phyloP scores from a whole-genome alignment of 2,797 vertebrate genomes.

The Alexandromys oeconomus region DNA sequence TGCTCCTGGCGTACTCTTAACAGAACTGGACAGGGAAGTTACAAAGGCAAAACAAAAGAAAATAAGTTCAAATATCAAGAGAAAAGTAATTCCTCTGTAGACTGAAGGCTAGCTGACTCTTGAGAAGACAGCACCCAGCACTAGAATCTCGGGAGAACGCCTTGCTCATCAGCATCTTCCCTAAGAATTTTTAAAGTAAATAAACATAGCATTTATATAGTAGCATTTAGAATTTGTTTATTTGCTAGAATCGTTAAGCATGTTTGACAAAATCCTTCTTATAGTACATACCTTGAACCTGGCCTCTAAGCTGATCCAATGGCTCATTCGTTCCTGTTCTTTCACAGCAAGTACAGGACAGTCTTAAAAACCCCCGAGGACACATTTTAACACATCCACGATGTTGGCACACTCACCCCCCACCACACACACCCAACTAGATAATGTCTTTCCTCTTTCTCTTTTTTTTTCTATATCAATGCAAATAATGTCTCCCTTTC shows the following conservation, averaged over 20 bases:
- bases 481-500: slow-evolving; percentile 23
- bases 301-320: background rate
- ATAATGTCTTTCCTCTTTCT: background rate
- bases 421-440: background rate
- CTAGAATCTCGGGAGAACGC: slow-evolving; percentile 22
- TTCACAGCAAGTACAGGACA: slow-evolving; percentile 10
- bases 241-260: slow-evolving; percentile 5
- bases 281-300: background rate
- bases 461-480: background rate
- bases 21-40: background rate
- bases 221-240: background rate
- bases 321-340: background rate
- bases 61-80: background rate
- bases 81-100: background rate
- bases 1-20: background rate
- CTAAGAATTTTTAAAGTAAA: background rate
- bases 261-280: slow-evolving; percentile 21
- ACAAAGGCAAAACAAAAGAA: slow-evolving; percentile 1
- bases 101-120: background rate
- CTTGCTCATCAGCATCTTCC: background rate
- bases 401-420: background rate
- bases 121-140: background rate
- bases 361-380: slow-evolving; percentile 1
- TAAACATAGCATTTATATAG: background rate
- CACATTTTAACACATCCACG: background rate